These are phyloP conservation scores for Drosophila ustulata DNA, from an alignment of 2,888 invertebrate genomes.

Conservation along the genomic window DNA sequence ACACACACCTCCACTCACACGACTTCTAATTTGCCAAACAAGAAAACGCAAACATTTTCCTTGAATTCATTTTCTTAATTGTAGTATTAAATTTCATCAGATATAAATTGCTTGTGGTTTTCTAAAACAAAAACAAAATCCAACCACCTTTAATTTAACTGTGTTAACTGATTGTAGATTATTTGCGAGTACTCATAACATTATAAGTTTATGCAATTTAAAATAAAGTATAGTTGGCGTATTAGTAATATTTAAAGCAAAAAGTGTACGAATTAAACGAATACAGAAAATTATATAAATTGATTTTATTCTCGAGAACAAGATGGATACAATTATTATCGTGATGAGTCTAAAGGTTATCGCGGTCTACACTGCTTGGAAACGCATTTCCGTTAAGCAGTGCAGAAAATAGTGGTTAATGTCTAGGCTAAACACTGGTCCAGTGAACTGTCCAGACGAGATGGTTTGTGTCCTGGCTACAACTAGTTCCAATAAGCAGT, in stretches of 20 bases:
- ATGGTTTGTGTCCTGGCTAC: neutral
- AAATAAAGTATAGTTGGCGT: conserved; percentile 42
- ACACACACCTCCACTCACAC: conserved; percentile 15
- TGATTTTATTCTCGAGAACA: neutral
- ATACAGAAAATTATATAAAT: neutral
- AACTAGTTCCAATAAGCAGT: neutral
- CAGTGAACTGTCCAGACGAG: neutral
- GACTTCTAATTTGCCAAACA: conserved; percentile 61
- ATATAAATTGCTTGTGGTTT: conserved; percentile 63
- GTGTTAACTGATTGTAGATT: conserved; percentile 39
- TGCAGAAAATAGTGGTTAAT: conserved; percentile 3
- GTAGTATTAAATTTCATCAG: conserved; percentile 64
- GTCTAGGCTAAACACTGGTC: neutral
- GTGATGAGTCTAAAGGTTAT: neutral
- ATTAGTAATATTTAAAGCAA: conserved; percentile 14
- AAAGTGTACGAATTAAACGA: conserved; percentile 1
- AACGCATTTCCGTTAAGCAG: neutral
- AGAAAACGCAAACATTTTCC: conserved; percentile 26
- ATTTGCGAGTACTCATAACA: conserved; percentile 17
- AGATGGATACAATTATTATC: neutral
- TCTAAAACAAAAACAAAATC: conserved; percentile 23
- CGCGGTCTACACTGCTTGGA: conserved; percentile 13
- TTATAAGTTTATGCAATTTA: conserved; percentile 54
- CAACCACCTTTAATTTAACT: conserved; percentile 24
- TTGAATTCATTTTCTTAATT: conserved; percentile 52